Conservation (phyloP, 2,888 invertebrate genomes). For the Idaea straminata region DNA sequence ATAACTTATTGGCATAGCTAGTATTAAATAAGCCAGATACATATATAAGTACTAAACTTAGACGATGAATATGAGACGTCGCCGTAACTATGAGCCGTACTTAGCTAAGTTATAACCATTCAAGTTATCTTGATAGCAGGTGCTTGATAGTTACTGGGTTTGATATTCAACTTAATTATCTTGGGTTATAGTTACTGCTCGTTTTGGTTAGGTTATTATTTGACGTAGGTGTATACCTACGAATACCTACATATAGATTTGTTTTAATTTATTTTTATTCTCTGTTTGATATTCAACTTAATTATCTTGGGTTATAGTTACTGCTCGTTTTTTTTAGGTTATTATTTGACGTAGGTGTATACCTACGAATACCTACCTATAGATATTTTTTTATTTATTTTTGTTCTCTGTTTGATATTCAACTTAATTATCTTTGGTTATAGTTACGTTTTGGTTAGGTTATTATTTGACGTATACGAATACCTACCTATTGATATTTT, state of each 20-base stretch:
- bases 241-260: too few species aligned
- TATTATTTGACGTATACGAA: too few species aligned
- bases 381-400: too few species aligned
- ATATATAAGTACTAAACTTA: neutral
- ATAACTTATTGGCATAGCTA: neutral
- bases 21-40: neutral
- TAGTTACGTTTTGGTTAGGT: too few species aligned
- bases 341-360: neutral
- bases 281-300: neutral
- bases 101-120: neutral
- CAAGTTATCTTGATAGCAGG: neutral
- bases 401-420: too few species aligned
- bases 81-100: neutral
- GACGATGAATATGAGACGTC: constrained; percentile 1
- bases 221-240: neutral
- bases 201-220: neutral
- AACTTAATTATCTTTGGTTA: too few species aligned
- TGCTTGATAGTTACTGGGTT: neutral
- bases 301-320: neutral
- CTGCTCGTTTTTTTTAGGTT: neutral
- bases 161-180: neutral
- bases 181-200: neutral
- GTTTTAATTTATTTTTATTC: too few species aligned
- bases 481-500: too few species aligned
- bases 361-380: neutral